Evolutionary conservation across 2,888 invertebrate species (phyloP), one percentile per base, ranked within the genome.

Genomic region (Brachypterus glaber): DNA sequence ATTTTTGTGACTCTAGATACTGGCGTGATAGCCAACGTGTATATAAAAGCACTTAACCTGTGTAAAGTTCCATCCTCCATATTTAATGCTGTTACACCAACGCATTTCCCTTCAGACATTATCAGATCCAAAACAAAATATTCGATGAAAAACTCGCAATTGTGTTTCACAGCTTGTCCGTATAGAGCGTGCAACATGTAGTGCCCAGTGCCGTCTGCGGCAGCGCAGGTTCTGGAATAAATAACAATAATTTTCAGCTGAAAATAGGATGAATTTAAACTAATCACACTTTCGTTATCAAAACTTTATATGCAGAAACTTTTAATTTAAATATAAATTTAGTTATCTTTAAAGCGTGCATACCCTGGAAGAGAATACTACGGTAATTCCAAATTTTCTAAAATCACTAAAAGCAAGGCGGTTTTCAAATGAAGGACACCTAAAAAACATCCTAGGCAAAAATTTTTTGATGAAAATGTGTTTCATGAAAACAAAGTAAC

Each of bases 31-130:
- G 24, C 5, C 4, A 12, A 13, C 31, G 21, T 21, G 21, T 9
- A 21, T 9, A 7, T 21, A 21, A 7, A 21, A 21, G 7, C 21
- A 7, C 7, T 11, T 18, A 27, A 49, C 47, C 50, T 52, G 55
- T 83, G 82, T 42, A 83, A 64, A 11, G 74, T 69, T 16, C 82
- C 82, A 50, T 81, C 80, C 58, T 82, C 82, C 34, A 83, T 59
- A 55, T 74, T 73, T 57, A 80, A 65, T 11, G 82, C 80, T 30
- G 79, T 67, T 1, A 80, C 73, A 12, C 78, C 78, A 17, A 60
- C 58, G 55, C 78, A 79, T 46, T 69, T 55, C 1, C 76, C 77
- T 17, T 70, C 67, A 17, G 72, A 69, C 76, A 82, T 78, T n/a
- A 82, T 60, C 30, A 83, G 62, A 59, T 84, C 82, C 42, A 82